Evolutionary conservation across 1,140 invertebrate species (phyloP), one percentile per base, ranked within the genome.

Genomic region (Popillia japonica): DNA sequence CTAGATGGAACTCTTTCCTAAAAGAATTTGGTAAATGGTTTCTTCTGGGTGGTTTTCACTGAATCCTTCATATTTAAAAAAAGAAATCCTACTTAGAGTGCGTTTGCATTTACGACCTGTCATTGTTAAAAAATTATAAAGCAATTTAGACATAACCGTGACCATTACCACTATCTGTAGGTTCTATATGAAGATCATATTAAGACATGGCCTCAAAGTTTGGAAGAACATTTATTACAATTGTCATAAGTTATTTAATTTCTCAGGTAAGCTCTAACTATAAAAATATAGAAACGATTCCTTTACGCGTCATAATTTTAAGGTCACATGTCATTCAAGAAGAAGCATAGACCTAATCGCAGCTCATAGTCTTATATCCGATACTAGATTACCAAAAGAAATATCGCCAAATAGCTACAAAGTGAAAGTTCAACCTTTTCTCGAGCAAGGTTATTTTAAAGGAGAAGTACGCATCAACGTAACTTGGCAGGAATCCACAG

Each of bases 311-410:
- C 4, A 22, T 27, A 68, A 22, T 61, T 17, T 17, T 20, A 1
- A 68, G 61, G 61, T 34, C 61, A 68, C 61, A 23, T 68, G 61
- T 27, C 61, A 9, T 23, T 68, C 61, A 68, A 85, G 82, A 76
- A 83, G 90, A 80, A 92, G 91, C 79, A 91, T 92, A 76, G 91
- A 92, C 82, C 81, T 91, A 41, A 91, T 90, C 76, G 89, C 90
- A 79, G 88, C 90, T 0, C 88, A 91, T 77, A 85, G 88, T 3
- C 81, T 92, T 3, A 88, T 89, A 9, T 88, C 90, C 75, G 91
- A 92, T 78, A 87, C 85, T 6, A 88, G 90, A 23, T 84, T 92
- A 40, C 89, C 90, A 1, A 87, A 87, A 34, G 87, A 90, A 23
- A 86, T 93, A 0, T 84, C 87, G n/a, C 92, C 92, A 0, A 88